Conservation (phyloP, 2,113 vertebrate species). For the Catharus fuscescens region DNA sequence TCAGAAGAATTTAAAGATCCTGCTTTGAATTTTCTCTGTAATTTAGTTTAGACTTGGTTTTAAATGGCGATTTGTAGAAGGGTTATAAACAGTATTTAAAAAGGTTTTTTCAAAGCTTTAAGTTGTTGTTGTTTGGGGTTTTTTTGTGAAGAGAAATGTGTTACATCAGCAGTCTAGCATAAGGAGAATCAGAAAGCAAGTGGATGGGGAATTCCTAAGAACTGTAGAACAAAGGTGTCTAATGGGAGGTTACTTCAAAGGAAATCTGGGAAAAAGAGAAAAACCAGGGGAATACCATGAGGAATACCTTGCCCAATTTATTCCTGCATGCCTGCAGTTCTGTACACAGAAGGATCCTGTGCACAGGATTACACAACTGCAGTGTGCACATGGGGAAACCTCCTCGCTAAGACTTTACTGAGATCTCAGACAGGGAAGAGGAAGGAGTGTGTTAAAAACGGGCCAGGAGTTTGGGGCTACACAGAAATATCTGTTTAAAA, state of each 20-base stretch:
- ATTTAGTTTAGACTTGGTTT: background rate
- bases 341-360: background rate
- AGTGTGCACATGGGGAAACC: background rate
- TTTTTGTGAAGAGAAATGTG: background rate
- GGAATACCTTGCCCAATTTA: background rate
- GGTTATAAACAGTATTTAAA: background rate
- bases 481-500: background rate
- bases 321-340: background rate
- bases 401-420: background rate
- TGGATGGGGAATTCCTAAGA: constrained; percentile 3
- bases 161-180: background rate
- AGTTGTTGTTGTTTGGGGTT: background rate
- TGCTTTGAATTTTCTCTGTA: background rate
- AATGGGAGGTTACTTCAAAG: background rate
- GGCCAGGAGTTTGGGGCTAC: background rate
- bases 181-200: background rate
- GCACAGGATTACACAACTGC: background rate
- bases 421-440: background rate
- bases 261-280: background rate
- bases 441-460: background rate
- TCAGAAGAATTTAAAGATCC: background rate
- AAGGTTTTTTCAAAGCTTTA: background rate
- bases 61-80: background rate
- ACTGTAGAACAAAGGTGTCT: background rate
- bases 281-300: background rate